Percentiles rank a stretch among this genome's conserved stretches.
phyloP scores from a whole-genome alignment of 2,113 vertebrate species.

The Chelonoidis abingdonii region DNA sequence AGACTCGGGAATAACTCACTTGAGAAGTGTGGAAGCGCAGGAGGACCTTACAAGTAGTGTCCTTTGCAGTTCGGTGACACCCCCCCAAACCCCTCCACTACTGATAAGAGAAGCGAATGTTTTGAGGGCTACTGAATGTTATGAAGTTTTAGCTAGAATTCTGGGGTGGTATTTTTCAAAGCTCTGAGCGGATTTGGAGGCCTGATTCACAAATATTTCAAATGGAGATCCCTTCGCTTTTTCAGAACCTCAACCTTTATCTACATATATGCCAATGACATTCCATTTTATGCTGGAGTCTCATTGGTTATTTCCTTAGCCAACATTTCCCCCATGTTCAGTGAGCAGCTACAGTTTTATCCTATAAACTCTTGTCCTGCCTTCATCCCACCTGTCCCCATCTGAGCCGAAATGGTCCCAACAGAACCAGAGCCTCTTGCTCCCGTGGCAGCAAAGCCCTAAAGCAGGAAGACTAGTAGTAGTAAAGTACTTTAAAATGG shows the following conservation, averaged over 20 bases:
- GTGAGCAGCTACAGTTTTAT: not conserved
- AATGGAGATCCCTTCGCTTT: not conserved
- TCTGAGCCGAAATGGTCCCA: not conserved
- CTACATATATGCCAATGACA: not conserved
- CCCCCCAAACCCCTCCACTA: not conserved
- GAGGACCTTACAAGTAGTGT: not conserved
- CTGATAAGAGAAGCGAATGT: not conserved
- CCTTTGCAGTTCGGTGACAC: not conserved
- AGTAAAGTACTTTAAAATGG: not conserved
- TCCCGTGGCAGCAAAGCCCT: not conserved
- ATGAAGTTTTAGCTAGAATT: not conserved
- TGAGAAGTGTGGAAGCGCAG: not conserved
- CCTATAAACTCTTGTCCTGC: not conserved
- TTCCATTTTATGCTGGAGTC: not conserved
- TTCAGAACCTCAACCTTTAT: not conserved
- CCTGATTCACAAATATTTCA: not conserved
- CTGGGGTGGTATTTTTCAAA: not conserved
- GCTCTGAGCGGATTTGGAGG: not conserved
- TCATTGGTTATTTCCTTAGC: not conserved
- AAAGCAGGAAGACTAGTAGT: not conserved
- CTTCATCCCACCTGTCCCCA: not conserved
- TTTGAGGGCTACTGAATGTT: not conserved
- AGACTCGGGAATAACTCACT: not conserved
- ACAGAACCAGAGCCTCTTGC: not conserved
- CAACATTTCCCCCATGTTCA: not conserved